phyloP scores from a whole-genome alignment of 2,113 vertebrate genomes.

The Zapus hudsonius region DNA sequence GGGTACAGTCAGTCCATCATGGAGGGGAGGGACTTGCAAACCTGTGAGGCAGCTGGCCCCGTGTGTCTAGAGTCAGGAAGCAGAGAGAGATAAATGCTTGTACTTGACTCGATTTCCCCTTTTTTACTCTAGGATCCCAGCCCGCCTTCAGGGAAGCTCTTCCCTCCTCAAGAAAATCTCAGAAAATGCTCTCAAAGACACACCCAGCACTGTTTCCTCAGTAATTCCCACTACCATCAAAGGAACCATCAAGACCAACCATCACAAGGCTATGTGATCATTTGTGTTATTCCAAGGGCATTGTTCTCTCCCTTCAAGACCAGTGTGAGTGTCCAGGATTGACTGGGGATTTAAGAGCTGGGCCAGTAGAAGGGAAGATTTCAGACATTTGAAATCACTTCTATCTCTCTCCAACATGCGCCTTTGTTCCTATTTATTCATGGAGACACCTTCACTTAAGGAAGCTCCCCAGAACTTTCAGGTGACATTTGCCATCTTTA shows the following conservation, averaged over 20 bases:
- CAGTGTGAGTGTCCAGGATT: neutral
- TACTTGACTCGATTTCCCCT: neutral
- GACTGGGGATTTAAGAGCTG: too few species aligned
- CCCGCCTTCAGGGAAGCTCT: neutral
- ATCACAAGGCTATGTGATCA: too few species aligned
- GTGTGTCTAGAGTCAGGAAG: neutral
- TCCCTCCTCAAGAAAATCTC: neutral
- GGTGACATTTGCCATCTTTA: neutral
- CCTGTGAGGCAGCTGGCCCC: neutral
- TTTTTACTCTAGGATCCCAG: neutral
- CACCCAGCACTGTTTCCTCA: too few species aligned
- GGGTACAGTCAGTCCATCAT: neutral
- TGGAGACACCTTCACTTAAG: neutral
- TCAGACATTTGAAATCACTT: neutral
- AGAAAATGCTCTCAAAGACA: neutral
- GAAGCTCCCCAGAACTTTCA: neutral
- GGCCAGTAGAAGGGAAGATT: neutral
- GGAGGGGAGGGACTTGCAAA: neutral
- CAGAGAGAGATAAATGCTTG: neutral
- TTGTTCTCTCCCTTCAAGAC: neutral
- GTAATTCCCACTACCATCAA: too few species aligned
- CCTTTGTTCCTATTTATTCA: neutral
- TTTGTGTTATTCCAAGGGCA: neutral
- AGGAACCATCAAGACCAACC: neutral
- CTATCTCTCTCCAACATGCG: neutral